Percentiles rank a stretch among this genome's conserved stretches.
phyloP scores from a whole-genome alignment of 2,113 vertebrate genomes.

The Eulemur rufifrons region DNA sequence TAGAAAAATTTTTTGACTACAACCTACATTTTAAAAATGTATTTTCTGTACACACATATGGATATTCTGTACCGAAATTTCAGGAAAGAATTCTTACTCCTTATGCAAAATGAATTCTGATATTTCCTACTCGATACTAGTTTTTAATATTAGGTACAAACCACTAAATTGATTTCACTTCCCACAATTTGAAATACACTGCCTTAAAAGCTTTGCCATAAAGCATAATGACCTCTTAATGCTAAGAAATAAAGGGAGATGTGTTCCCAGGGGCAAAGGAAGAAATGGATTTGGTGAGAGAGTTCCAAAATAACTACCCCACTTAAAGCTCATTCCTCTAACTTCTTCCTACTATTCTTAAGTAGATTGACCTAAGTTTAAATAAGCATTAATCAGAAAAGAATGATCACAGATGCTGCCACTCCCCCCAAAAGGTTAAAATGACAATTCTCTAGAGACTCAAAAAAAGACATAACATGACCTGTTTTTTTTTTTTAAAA shows the following conservation, averaged over 20 bases:
- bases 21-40: not conserved
- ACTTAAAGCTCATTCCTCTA: not conserved
- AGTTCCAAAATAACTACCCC: not conserved
- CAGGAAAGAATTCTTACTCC: not conserved
- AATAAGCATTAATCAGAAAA: slow-evolving; percentile 12
- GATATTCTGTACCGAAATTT: not conserved
- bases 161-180: not conserved
- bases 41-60: not conserved
- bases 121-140: not conserved
- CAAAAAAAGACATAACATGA: not conserved
- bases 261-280: not conserved
- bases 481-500: not conserved
- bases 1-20: not conserved
- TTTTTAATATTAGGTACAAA: not conserved
- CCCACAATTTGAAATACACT: not conserved
- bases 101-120: not conserved
- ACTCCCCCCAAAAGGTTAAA: not conserved
- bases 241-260: not conserved
- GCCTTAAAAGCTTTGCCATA: not conserved
- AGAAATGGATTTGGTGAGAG: not conserved
- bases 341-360: not conserved
- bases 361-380: not conserved
- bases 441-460: not conserved
- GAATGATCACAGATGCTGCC: not conserved
- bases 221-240: not conserved